A percentile compares a stretch with the other conserved stretches of the same genome.
Evolutionary conservation across 2,113 vertebrate species (phyloP).

Genomic region (Murina feae): DNA sequence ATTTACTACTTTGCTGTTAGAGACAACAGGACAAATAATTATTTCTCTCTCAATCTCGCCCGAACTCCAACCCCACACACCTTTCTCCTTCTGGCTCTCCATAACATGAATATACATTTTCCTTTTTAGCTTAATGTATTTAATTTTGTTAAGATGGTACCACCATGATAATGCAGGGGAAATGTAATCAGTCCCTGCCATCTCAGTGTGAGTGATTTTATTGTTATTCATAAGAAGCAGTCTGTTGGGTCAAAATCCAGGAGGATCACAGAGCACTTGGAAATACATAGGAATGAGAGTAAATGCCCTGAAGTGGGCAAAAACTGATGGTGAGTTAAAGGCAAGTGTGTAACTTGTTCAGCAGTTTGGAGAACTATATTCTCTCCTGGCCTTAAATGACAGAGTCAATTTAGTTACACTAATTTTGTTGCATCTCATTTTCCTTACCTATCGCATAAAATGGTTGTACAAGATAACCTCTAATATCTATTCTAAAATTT

Average conservation of each 20-base stretch:
- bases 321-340: not conserved
- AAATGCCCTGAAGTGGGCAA: not conserved
- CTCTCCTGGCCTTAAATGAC: not conserved
- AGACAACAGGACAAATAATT: not conserved
- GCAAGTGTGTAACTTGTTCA: not conserved
- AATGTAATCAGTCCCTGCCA: not conserved
- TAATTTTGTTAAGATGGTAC: not conserved
- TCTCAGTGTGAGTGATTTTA: not conserved
- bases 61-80: fast-evolving
- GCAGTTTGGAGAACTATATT: not conserved
- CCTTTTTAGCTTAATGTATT: not conserved
- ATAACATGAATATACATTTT: not conserved
- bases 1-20: not conserved
- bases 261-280: not conserved
- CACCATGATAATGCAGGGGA: not conserved
- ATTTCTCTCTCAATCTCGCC: not conserved
- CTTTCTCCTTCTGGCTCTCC: not conserved
- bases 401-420: not conserved
- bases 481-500: not conserved
- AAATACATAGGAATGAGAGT: not conserved
- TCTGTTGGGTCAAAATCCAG: not conserved
- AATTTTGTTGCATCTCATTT: not conserved
- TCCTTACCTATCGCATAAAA: not conserved
- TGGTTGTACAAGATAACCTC: not conserved
- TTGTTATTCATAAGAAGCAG: not conserved